phyloP scores from a whole-genome alignment of 2,113 vertebrate genomes.

The Pica pica region DNA sequence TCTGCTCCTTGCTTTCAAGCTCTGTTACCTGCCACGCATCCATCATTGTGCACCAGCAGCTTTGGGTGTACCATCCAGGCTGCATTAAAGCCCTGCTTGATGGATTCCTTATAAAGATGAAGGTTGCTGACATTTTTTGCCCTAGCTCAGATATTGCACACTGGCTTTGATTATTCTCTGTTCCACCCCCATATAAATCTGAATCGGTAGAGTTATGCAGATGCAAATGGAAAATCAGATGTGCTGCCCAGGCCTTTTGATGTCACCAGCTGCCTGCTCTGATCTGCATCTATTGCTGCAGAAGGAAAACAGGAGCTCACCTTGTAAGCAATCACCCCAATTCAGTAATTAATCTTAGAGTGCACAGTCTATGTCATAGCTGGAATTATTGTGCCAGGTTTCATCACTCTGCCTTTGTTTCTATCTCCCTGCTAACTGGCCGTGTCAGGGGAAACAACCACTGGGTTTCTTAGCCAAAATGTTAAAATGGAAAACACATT shows the following conservation, averaged over 20 bases:
- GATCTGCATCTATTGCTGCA: conserved; percentile 4
- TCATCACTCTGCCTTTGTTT: not conserved
- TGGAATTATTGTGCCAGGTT: conserved; percentile 29
- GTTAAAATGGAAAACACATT: not conserved
- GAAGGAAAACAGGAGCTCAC: conserved; percentile 38
- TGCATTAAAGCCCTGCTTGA: not conserved
- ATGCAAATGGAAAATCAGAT: conserved; percentile 7
- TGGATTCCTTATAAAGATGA: not conserved
- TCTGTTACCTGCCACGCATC: not conserved
- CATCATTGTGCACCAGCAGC: not conserved
- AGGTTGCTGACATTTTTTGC: not conserved
- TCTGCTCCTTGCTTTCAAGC: not conserved
- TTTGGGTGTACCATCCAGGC: not conserved
- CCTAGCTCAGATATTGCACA: accelerated
- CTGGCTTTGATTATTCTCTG: conserved; percentile 11
- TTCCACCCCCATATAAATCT: not conserved
- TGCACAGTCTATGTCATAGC: not conserved
- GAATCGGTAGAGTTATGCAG: not conserved
- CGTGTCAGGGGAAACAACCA: not conserved
- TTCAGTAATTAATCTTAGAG: conserved; percentile 27
- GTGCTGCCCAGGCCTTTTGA: not conserved
- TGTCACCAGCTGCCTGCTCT: conserved; percentile 24
- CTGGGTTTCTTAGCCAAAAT: not conserved
- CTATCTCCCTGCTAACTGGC: not conserved
- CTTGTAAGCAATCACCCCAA: conserved; percentile 16